Evolutionary conservation across 1,140 invertebrate species (phyloP), one percentile per base, ranked within the genome.

Genomic region (Harlomillsia oculata): DNA sequence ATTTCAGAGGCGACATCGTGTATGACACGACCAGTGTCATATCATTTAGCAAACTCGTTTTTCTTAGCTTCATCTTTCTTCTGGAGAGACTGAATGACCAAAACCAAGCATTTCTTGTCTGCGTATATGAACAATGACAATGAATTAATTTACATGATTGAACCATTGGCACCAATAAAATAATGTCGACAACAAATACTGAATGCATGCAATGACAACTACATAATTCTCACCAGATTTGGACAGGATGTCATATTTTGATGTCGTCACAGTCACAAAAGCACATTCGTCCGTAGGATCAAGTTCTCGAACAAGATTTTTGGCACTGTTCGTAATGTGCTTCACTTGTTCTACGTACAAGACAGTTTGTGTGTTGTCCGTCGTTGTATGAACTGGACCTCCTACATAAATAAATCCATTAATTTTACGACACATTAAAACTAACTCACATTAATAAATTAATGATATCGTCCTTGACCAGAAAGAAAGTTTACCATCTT

Each of bases 181-280:
- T n/a, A n/a, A n/a, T n/a, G n/a, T n/a, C n/a, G n/a, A n/a, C n/a
- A n/a, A n/a, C 16, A 11, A 28, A 32, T 25, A 32, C 23, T 21
- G 29, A 45, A 23, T 9, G 8, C 5, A 45, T 45, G 18, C 9
- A 11, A 36, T 41, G 5, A 41, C 5, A 41, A 20, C 18, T 45
- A 45, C 43, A 20, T 11, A 45, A 45, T 26, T 26, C 62, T 68
- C 72, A 78, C 80, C 79, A 30, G 92, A 91, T 13, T 92, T 91
- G 49, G 96, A 85, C 81, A 98, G 88, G 63, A 97, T 95, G 77
- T 98, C 95, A 74, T 97, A 89, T 71, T 97, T 95, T 69, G 92
- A 93, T 56, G 94, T 94, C 63, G 93, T 77, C 37, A 98, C 83
- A 44, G 95, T 77, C 2, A 99, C 75, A 71, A 97, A 98, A 56